Conservation (phyloP, 2,797 vertebrate species). For the Mallotus villosus region DNA sequence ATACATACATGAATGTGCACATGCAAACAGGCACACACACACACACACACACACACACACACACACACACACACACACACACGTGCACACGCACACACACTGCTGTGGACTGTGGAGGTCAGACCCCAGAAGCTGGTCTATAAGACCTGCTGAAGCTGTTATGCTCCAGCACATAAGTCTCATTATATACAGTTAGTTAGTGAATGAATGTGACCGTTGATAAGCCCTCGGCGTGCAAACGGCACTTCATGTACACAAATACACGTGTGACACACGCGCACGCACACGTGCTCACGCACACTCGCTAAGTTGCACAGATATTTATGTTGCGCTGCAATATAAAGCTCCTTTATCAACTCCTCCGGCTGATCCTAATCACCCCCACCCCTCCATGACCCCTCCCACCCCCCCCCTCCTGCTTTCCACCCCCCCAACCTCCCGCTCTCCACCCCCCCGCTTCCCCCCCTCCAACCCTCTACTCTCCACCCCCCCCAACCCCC, state of each 20-base stretch:
- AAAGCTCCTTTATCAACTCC: slow-evolving; percentile 75
- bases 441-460: slow-evolving; percentile 26
- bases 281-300: not conserved
- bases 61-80: slow-evolving; percentile 28
- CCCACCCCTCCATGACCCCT: slow-evolving; percentile 53
- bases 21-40: not conserved
- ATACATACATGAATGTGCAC: not conserved
- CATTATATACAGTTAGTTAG: slow-evolving; percentile 42
- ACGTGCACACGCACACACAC: slow-evolving; percentile 18
- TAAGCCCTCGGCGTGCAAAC: slow-evolving; percentile 46
- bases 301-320: slow-evolving; percentile 21
- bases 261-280: slow-evolving; percentile 21
- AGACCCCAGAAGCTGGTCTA: slow-evolving; percentile 35
- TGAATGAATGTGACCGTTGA: slow-evolving; percentile 49
- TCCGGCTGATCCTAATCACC: slow-evolving; percentile 54
- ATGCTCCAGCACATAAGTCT: slow-evolving; percentile 41
- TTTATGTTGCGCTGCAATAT: slow-evolving; percentile 68
- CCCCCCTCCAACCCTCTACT: slow-evolving; percentile 57
- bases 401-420: slow-evolving; percentile 56
- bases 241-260: slow-evolving; percentile 52
- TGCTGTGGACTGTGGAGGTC: slow-evolving; percentile 26
- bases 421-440: not conserved
- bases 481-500: slow-evolving; percentile 41
- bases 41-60: slow-evolving; percentile 1
- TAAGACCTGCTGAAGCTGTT: slow-evolving; percentile 34